These are phyloP conservation scores for Hydrotaea cyrtoneurina DNA, from an alignment of 2,888 invertebrate species.

Conservation along the genomic window DNA sequence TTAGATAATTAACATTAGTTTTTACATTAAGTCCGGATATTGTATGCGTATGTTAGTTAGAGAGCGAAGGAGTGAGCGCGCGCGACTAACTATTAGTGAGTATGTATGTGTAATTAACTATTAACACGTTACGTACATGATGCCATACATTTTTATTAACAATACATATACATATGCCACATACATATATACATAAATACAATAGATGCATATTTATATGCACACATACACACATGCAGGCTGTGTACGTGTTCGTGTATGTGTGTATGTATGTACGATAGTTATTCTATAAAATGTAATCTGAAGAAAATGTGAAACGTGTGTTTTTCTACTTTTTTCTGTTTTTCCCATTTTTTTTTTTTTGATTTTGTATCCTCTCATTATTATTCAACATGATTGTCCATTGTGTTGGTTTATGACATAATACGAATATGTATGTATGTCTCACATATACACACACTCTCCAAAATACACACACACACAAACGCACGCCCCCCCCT, in stretches of 20 bases:
- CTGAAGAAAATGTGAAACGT: constrained; percentile 28
- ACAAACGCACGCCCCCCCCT: background rate
- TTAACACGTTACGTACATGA: background rate
- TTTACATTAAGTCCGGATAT: constrained; percentile 45
- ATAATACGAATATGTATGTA: background rate
- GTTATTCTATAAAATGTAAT: constrained; percentile 10
- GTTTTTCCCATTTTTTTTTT: too few species aligned
- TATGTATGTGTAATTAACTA: constrained; percentile 7
- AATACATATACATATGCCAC: constrained; percentile 5
- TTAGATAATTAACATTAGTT: constrained; percentile 63
- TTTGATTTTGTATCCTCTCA: background rate
- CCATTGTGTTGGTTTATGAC: constrained; percentile 12
- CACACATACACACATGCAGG: background rate
- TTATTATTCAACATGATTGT: constrained; percentile 24
- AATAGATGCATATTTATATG: background rate
- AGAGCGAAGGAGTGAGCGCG: background rate
- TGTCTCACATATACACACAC: background rate
- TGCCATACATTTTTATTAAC: constrained; percentile 15
- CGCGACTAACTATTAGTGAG: background rate
- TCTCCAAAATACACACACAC: background rate
- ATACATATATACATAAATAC: background rate
- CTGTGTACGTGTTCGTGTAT: too few species aligned
- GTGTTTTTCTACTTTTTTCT: too few species aligned
- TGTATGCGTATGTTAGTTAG: background rate
- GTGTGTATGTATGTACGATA: background rate